Conservation (phyloP, 2,797 vertebrate species). For the Schizopygopsis pylzovi region DNA sequence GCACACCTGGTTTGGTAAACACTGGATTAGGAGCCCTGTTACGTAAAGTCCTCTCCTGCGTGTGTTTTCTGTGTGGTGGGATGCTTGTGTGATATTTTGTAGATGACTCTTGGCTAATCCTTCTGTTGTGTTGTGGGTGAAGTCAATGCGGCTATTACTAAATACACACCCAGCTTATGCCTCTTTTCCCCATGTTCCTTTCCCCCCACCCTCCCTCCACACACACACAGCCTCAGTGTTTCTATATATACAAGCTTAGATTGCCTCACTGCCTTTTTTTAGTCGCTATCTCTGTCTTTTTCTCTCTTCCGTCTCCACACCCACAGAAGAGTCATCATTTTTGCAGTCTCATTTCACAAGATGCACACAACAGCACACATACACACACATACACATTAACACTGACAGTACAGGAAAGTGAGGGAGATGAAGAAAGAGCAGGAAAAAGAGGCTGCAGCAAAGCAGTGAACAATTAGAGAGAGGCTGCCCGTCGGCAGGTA, state of each 20-base stretch:
- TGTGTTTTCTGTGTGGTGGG: background rate
- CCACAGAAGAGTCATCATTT: conserved; percentile 38
- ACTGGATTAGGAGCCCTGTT: conserved; percentile 1
- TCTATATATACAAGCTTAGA: conserved; percentile 22
- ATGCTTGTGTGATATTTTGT: background rate
- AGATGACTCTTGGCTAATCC: conserved; percentile 4
- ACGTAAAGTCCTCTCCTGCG: background rate
- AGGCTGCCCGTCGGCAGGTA: conserved; percentile 65
- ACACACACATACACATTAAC: conserved; percentile 20
- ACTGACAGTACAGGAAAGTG: conserved; percentile 41
- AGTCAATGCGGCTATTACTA: conserved; percentile 29
- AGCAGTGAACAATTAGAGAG: conserved; percentile 68
- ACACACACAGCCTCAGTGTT: background rate
- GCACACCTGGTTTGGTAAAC: conserved; percentile 24
- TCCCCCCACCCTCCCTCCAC: background rate
- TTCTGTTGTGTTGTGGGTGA: conserved; percentile 17
- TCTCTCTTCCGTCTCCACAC: conserved; percentile 29
- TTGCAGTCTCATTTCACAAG: conserved; percentile 45
- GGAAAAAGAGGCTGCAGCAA: conserved; percentile 32
- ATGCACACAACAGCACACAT: background rate
- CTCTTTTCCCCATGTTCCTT: conserved; percentile 9
- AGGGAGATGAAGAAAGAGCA: conserved; percentile 45
- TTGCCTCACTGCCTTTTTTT: conserved; percentile 34
- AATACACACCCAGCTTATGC: conserved; percentile 31
- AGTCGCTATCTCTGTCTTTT: background rate